Conservation (phyloP, 35 echinoderm and acorn worm species). For the Ptychodera flava region DNA sequence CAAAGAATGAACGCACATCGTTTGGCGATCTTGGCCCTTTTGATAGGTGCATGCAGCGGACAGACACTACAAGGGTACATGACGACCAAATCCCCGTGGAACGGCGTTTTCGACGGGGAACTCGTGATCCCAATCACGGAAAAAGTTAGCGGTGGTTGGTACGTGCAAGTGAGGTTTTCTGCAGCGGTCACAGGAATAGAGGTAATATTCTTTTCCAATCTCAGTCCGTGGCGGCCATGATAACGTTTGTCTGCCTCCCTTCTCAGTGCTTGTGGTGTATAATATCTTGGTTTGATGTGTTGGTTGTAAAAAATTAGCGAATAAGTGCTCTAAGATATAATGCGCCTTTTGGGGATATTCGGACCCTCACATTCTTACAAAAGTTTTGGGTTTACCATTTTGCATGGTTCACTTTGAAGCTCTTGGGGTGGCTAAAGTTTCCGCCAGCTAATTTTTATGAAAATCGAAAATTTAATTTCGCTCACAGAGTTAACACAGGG, state of each 20-base stretch:
- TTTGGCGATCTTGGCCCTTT: too few relatives aligned
- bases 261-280: neutral
- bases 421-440: too few relatives aligned
- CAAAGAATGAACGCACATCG: too few relatives aligned
- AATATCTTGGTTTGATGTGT: neutral
- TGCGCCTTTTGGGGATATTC: neutral
- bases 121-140: constrained; percentile 41
- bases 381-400: too few relatives aligned
- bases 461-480: too few relatives aligned
- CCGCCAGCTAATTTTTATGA: too few relatives aligned
- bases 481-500: too few relatives aligned
- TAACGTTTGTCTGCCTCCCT: neutral
- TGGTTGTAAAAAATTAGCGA: neutral
- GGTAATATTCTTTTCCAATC: constrained; percentile 17
- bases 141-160: constrained; percentile 36
- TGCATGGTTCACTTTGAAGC: too few relatives aligned
- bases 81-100: constrained; percentile 21
- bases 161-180: constrained; percentile 30
- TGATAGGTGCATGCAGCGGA: too few relatives aligned
- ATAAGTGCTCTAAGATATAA: neutral
- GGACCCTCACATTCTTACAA: neutral
- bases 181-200: constrained; percentile 34
- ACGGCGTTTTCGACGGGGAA: constrained; percentile 29
- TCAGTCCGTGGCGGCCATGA: neutral
- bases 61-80: too few relatives aligned